Percentiles rank a stretch among this genome's conserved stretches.
Conservation (phyloP, 2,888 invertebrate species). For the Rhynchonema sp. region DNA sequence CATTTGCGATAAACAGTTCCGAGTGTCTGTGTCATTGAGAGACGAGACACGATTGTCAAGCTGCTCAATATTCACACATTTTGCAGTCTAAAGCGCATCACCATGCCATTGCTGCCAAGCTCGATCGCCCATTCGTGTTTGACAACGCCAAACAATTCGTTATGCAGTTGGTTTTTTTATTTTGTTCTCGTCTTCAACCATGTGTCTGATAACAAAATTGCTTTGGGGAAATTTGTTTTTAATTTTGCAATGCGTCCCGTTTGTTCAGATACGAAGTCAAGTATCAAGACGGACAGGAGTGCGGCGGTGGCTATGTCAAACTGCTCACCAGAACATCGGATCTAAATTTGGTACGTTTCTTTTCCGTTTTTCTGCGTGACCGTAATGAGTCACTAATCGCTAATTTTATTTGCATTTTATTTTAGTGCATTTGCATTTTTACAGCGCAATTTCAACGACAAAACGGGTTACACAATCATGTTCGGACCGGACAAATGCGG, state of each 20-base stretch:
- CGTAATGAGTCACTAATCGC: neutral
- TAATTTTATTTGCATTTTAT: neutral
- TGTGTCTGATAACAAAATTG: too few relatives aligned
- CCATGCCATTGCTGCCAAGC: conserved; percentile 64
- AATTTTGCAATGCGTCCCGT: neutral
- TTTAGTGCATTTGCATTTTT: conserved; percentile 9
- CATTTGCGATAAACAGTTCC: too few relatives aligned
- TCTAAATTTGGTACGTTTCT: conserved; percentile 37
- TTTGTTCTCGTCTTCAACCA: too few relatives aligned
- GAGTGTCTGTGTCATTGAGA: too few relatives aligned
- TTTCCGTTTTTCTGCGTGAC: too few relatives aligned
- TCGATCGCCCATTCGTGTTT: conserved; percentile 63
- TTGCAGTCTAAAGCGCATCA: conserved; percentile 70
- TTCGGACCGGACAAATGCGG: conserved; percentile 99
- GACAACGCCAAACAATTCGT: conserved; percentile 53
- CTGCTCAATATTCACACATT: too few relatives aligned
- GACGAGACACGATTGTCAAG: too few relatives aligned
- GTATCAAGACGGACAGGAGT: conserved; percentile 88
- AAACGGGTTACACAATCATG: conserved; percentile 95
- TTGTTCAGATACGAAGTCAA: conserved; percentile 36
- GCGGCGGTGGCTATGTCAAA: conserved; percentile 93
- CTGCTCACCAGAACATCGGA: conserved; percentile 54
- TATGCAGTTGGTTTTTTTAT: conserved; percentile 54
- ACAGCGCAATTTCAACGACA: conserved; percentile 62
- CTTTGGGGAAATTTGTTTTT: conserved; percentile 41